Conservation (phyloP, 2,113 vertebrate genomes). For the Ifrita kowaldi region DNA sequence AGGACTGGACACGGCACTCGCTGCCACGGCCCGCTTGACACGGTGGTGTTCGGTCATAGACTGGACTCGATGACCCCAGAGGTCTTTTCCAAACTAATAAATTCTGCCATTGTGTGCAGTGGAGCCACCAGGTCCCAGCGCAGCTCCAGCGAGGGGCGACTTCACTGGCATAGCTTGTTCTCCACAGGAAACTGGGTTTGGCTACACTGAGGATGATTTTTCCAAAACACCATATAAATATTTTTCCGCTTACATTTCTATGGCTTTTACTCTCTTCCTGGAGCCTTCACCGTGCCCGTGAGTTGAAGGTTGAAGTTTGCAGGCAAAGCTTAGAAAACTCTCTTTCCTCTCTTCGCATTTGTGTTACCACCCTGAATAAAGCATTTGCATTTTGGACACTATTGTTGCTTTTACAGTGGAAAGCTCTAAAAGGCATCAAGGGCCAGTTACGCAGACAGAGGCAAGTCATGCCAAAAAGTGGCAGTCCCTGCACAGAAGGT, state of each 20-base stretch:
- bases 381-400: not conserved
- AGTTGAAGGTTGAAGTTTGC: not conserved
- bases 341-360: not conserved
- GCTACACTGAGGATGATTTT: not conserved
- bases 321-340: not conserved
- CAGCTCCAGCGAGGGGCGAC: fast-evolving
- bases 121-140: not conserved
- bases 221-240: not conserved
- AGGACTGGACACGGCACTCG: not conserved
- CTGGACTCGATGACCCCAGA: not conserved
- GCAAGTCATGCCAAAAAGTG: not conserved
- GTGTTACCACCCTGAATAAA: not conserved
- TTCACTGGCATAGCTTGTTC: fast-evolving
- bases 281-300: not conserved
- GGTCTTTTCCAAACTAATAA: not conserved
- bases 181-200: not conserved
- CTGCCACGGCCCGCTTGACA: not conserved
- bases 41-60: fast-evolving
- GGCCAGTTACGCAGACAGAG: not conserved
- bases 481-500: not conserved
- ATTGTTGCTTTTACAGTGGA: not conserved
- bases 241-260: not conserved
- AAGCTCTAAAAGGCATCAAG: not conserved
- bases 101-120: not conserved
- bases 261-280: not conserved